Evolutionary conservation across 2,888 invertebrate genomes (phyloP).

Genomic region (Branchellion lobata): DNA sequence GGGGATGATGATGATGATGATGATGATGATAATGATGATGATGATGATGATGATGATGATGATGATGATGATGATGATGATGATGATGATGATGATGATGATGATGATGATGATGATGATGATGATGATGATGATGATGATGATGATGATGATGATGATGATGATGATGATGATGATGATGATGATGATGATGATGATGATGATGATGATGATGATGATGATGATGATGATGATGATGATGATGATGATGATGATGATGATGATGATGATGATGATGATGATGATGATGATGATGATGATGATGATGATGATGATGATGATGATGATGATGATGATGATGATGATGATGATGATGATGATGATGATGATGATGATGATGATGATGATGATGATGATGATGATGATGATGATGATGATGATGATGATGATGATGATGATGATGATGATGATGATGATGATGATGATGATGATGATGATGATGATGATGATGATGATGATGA

Average conservation of each 20-base stretch:
- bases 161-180: background rate
- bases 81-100: conserved; percentile 14
- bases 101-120: conserved; percentile 10
- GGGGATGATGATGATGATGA: too few relatives aligned
- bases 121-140: conserved; percentile 19
- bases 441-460: conserved; percentile 45
- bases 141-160: conserved; percentile 25
- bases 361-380: conserved; percentile 22
- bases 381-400: conserved; percentile 32
- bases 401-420: conserved; percentile 36
- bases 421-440: conserved; percentile 47
- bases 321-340: conserved; percentile 11
- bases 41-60: conserved; percentile 29
- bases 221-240: conserved; percentile 28
- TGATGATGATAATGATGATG: conserved; percentile 11
- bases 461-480: conserved; percentile 38
- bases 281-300: conserved; percentile 45
- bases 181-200: background rate
- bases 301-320: conserved; percentile 40
- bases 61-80: conserved; percentile 22
- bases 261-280: conserved; percentile 46
- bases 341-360: conserved; percentile 16
- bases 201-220: conserved; percentile 24
- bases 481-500: conserved; percentile 11
- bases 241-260: conserved; percentile 37